Conservation (phyloP, 2,113 vertebrate species). For the Euleptes europaea region DNA sequence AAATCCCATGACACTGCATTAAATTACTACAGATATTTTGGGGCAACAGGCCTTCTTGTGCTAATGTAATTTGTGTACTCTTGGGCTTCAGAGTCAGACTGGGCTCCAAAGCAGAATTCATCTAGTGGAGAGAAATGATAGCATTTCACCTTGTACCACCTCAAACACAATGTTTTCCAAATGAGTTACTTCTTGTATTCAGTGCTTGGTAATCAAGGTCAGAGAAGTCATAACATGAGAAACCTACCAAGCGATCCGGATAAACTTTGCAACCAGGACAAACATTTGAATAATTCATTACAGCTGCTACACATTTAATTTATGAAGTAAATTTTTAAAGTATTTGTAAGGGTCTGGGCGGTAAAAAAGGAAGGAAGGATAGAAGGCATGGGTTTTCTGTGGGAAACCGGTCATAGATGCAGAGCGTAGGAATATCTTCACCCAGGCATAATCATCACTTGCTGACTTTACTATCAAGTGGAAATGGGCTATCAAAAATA, state of each 20-base stretch:
- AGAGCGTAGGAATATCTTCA: no score
- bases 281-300: background rate
- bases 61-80: background rate
- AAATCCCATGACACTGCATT: background rate
- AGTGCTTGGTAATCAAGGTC: background rate
- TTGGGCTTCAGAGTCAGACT: background rate
- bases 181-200: background rate
- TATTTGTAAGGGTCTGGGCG: background rate
- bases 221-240: background rate
- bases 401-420: no score
- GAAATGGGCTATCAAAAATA: background rate
- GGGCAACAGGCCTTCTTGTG: background rate
- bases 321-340: background rate
- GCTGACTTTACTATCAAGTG: background rate
- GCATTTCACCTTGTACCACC: background rate
- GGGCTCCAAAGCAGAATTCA: background rate
- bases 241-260: no score
- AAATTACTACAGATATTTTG: background rate
- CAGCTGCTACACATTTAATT: background rate
- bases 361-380: background rate
- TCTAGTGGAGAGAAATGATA: background rate
- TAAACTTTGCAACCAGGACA: background rate
- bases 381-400: background rate
- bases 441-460: background rate
- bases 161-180: background rate